Evolutionary conservation across 2,888 invertebrate species (phyloP).

Genomic region (Drosophila borealis): DNA sequence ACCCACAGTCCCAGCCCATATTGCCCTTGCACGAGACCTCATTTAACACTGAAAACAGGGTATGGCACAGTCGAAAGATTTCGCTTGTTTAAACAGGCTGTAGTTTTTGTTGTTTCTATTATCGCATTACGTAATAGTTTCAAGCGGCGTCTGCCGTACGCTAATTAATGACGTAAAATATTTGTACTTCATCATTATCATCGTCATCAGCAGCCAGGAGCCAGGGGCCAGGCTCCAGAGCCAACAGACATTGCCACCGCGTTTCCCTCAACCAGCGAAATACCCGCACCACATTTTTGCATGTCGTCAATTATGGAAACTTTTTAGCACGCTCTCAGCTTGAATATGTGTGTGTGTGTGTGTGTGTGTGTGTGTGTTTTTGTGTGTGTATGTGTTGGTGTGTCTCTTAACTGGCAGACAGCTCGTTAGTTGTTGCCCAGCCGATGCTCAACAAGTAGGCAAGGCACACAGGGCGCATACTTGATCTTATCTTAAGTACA

Average conservation of each 20-base stretch:
- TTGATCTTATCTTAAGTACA: constrained; percentile 60
- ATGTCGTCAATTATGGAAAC: constrained; percentile 75
- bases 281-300: constrained; percentile 34
- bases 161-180: constrained; percentile 77
- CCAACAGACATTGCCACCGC: too few species aligned
- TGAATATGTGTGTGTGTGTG: constrained; percentile 11
- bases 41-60: neutral
- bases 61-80: neutral
- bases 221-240: neutral
- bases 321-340: constrained; percentile 59
- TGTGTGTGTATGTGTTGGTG: constrained; percentile 18
- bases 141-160: constrained; percentile 48
- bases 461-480: constrained; percentile 38
- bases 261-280: neutral
- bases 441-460: constrained; percentile 62
- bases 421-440: constrained; percentile 49
- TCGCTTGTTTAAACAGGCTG: neutral
- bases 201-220: constrained; percentile 15
- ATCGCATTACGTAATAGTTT: constrained; percentile 74
- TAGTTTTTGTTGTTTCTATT: constrained; percentile 39
- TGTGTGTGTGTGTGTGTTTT: constrained; percentile 18
- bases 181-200: constrained; percentile 68
- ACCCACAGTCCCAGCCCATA: neutral
- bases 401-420: constrained; percentile 28
- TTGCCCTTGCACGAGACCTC: neutral